Evolutionary conservation across 2,113 vertebrate genomes (phyloP), one percentile per base, ranked within the genome.

Genomic region (Phyllostomus discolor): DNA sequence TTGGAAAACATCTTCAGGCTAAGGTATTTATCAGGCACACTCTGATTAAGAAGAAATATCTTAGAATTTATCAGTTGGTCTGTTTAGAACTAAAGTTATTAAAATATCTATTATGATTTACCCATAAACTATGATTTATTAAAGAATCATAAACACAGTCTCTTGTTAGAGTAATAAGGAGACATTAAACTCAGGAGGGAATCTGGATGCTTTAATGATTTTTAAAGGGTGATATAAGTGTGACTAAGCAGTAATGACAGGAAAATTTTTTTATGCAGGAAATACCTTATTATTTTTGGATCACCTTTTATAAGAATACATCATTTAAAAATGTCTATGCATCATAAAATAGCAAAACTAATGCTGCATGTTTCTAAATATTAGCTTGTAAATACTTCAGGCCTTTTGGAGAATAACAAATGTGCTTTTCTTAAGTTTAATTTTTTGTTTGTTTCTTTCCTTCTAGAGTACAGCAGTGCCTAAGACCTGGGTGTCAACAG

Each of bases 401-500:
- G 80, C n/a, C 46, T 96, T 91, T 95, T 59, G 38, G 88, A 82
- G 54, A 73, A 80, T 88, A 57, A 90, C 24, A 92, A 80, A 52
- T 95, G 20, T 64, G 11, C n/a, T 94, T 83, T 88, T 78, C 12
- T 43, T 92, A 50, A 94, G 31, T 87, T 88, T 73, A 20, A 66
- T 64, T 91, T 64, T 94, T 26, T 24, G 22, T 59, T 80, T 62
- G 92, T 94, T 62, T 35, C 69, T 94, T 91, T 97, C 43, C 31
- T 31, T 31, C 0, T 88, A 99, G 99, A 99, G 98, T 41, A 99
- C 99, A 82, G 99, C 99, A 80, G 99, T 99, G 94, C 99, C 99
- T 96, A 98, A 99, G 97, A 99, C 99, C 0, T 99, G 99, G 99
- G 99, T 99, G 69, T 99, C 99, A 95, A 99, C 99, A 78, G 99